These are phyloP conservation scores for Oligia latruncula DNA, from an alignment of 2,888 invertebrate species.

Conservation along the genomic window DNA sequence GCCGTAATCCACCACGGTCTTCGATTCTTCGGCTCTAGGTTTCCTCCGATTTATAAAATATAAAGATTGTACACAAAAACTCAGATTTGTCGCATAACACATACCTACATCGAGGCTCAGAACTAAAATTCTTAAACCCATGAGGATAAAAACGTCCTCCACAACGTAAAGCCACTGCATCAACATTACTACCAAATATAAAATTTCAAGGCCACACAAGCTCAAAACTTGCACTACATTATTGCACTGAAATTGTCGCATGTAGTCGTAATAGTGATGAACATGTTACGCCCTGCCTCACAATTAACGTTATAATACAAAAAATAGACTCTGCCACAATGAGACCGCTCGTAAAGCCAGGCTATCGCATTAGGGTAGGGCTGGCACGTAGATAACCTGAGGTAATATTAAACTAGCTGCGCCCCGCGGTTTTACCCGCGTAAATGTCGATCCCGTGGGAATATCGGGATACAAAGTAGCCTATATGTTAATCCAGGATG, in stretches of 20 bases:
- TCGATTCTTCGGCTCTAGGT: too few species aligned
- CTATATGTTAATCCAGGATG: too few species aligned
- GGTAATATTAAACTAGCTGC: background rate
- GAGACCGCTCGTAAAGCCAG: conserved; percentile 61
- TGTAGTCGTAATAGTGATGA: conserved; percentile 29
- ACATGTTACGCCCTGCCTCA: conserved; percentile 30
- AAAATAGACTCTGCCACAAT: conserved; percentile 60
- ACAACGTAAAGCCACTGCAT: background rate
- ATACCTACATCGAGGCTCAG: too few species aligned
- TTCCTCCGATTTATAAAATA: too few species aligned
- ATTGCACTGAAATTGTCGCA: conserved; percentile 15
- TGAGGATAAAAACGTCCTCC: too few species aligned
- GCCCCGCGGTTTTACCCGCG: too few species aligned
- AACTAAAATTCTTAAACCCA: background rate
- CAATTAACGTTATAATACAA: conserved; percentile 65
- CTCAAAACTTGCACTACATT: background rate
- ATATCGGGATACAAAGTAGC: too few species aligned
- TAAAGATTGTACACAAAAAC: too few species aligned
- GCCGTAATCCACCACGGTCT: too few species aligned
- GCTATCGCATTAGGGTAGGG: conserved; percentile 66
- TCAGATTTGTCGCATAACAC: background rate
- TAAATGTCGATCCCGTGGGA: too few species aligned
- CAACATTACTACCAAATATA: background rate
- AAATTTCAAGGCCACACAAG: background rate
- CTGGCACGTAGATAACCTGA: conserved; percentile 25